Evolutionary conservation across 2,113 vertebrate species (phyloP).

Genomic region (Ivindomyrus marchei): DNA sequence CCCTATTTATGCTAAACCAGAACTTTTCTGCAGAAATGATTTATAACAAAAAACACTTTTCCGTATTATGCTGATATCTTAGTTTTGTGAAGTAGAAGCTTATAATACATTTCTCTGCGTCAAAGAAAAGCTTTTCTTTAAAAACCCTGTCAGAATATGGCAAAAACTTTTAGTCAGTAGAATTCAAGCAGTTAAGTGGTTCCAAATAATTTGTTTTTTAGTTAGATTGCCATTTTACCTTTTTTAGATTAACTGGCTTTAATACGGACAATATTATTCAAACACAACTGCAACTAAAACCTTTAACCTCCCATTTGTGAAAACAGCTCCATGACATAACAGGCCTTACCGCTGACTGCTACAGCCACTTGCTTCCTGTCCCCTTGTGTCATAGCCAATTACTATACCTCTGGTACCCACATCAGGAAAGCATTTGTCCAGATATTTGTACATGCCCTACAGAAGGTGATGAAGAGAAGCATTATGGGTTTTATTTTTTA

Average conservation of each 20-base stretch:
- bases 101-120: background rate
- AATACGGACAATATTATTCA: background rate
- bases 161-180: background rate
- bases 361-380: slow-evolving; percentile 82
- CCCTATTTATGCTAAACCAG: too few relatives aligned
- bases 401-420: slow-evolving; percentile 79
- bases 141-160: background rate
- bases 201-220: background rate
- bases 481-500: background rate
- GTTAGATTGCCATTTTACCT: background rate
- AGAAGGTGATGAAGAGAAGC: slow-evolving; percentile 1
- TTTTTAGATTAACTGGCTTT: background rate
- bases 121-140: background rate
- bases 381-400: slow-evolving; percentile 86
- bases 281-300: background rate
- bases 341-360: slow-evolving; percentile 76
- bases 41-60: too few relatives aligned
- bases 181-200: background rate
- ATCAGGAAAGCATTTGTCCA: slow-evolving; percentile 72
- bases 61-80: background rate
- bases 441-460: slow-evolving; percentile 83
- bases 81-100: background rate
- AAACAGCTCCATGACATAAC: background rate
- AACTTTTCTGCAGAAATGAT: too few relatives aligned
- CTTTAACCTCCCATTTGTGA: background rate